Evolutionary conservation across 2,113 vertebrate genomes (phyloP).

Genomic region (Synodontis membranacea): DNA sequence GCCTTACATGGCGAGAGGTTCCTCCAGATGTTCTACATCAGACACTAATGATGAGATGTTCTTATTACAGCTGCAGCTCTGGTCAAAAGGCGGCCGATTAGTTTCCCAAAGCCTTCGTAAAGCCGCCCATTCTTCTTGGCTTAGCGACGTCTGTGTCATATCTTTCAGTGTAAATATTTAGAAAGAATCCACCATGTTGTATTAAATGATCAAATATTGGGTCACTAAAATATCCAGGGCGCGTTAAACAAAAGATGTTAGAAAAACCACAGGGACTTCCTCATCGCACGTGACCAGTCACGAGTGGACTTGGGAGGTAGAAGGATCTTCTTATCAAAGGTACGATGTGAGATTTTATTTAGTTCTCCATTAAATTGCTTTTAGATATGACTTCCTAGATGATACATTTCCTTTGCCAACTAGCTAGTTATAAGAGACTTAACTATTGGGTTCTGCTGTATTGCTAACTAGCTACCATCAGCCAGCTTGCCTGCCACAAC

Average conservation of each 20-base stretch:
- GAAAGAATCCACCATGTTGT: background rate
- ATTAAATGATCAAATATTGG: background rate
- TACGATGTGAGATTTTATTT: background rate
- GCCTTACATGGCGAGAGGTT: constrained; percentile 32
- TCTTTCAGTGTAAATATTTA: background rate
- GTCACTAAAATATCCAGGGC: background rate
- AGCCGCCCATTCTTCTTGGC: background rate
- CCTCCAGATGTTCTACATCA: constrained; percentile 42
- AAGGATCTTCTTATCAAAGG: too few species aligned
- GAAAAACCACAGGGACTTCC: background rate
- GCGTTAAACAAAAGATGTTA: background rate
- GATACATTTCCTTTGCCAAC: too few species aligned
- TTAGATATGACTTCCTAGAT: background rate
- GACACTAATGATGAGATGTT: background rate
- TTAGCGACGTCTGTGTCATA: background rate
- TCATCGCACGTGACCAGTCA: too few species aligned
- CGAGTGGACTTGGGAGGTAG: background rate
- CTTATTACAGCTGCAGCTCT: background rate
- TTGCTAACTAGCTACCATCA: too few species aligned
- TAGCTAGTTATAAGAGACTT: too few species aligned
- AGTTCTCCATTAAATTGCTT: background rate
- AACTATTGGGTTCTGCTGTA: too few species aligned
- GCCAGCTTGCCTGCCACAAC: too few species aligned
- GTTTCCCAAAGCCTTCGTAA: background rate
- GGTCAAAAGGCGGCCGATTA: background rate